phyloP scores from a whole-genome alignment of 2,888 invertebrate species.

The Ligdia adustata region DNA sequence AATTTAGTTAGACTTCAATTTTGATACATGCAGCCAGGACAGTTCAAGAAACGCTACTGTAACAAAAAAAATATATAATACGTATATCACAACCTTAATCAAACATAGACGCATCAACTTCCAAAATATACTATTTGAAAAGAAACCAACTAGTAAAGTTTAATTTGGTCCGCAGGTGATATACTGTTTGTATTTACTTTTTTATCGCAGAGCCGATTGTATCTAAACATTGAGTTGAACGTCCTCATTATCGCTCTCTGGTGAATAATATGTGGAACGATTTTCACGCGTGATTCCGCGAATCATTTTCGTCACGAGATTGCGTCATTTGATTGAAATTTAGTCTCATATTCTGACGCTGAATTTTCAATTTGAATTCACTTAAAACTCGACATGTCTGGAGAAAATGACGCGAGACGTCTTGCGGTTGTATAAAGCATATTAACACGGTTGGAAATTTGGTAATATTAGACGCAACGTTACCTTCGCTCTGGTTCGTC shows the following conservation, averaged over 20 bases:
- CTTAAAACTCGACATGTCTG: constrained; percentile 18
- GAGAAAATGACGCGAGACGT: constrained; percentile 5
- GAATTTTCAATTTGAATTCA: constrained; percentile 29
- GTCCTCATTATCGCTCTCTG: constrained; percentile 70
- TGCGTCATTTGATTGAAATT: constrained; percentile 49
- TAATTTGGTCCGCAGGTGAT: constrained; percentile 2
- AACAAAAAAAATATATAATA: no score
- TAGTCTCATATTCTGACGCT: constrained; percentile 32
- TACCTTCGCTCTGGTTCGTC: neutral
- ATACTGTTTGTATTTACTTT: constrained; percentile 28
- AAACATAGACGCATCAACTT: no score
- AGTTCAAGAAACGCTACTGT: no score
- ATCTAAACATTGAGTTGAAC: constrained; percentile 65
- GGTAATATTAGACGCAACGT: neutral
- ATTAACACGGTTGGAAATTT: neutral
- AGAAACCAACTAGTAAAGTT: no score
- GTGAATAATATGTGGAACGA: constrained; percentile 79
- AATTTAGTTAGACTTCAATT: no score
- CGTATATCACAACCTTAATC: no score
- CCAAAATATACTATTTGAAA: no score
- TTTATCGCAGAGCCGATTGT: constrained; percentile 54
- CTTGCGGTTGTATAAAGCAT: neutral
- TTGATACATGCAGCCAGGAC: no score
- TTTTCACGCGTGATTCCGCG: constrained; percentile 62
- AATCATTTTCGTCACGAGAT: constrained; percentile 56